Evolutionary conservation across 2,113 vertebrate species (phyloP).

Genomic region (Azemiops feae): DNA sequence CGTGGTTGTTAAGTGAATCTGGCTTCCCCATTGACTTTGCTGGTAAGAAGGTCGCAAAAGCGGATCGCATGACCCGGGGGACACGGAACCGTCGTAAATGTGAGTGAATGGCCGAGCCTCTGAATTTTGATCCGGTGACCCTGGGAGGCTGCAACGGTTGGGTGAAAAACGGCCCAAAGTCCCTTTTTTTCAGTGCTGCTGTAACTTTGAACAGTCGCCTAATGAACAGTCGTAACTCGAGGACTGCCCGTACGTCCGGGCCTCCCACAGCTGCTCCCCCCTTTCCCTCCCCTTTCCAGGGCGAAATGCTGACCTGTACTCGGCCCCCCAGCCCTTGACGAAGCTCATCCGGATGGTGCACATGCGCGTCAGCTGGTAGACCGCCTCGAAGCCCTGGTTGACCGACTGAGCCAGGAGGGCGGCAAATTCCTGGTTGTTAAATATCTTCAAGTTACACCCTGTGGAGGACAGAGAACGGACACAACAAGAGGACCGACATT

Average conservation of each 20-base stretch:
- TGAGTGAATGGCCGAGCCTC: too few species aligned
- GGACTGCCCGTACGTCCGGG: background rate
- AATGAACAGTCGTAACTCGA: too few species aligned
- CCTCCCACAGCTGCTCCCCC: background rate
- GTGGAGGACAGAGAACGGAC: slow-evolving; percentile 17
- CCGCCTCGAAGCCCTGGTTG: slow-evolving; percentile 97
- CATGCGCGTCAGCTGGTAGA: slow-evolving; percentile 98
- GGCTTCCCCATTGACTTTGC: too few species aligned
- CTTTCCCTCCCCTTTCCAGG: accelerated
- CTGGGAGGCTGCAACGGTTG: too few species aligned
- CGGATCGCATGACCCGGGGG: too few species aligned
- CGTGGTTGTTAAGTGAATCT: too few species aligned
- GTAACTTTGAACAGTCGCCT: too few species aligned
- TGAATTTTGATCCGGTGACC: too few species aligned
- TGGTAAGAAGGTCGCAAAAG: too few species aligned
- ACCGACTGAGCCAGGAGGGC: slow-evolving; percentile 95
- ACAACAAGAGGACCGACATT: background rate
- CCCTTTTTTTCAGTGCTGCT: too few species aligned
- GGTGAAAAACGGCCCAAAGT: too few species aligned
- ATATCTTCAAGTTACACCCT: slow-evolving; percentile 99
- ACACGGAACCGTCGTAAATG: too few species aligned
- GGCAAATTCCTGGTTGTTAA: slow-evolving; percentile 98
- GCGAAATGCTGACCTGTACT: slow-evolving; percentile 78
- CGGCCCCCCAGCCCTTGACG: slow-evolving; percentile 97
- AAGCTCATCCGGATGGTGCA: slow-evolving; percentile 99